Base-by-base conservation (phyloP, 2,888 invertebrate species). In the Aromia moschata region DNA sequence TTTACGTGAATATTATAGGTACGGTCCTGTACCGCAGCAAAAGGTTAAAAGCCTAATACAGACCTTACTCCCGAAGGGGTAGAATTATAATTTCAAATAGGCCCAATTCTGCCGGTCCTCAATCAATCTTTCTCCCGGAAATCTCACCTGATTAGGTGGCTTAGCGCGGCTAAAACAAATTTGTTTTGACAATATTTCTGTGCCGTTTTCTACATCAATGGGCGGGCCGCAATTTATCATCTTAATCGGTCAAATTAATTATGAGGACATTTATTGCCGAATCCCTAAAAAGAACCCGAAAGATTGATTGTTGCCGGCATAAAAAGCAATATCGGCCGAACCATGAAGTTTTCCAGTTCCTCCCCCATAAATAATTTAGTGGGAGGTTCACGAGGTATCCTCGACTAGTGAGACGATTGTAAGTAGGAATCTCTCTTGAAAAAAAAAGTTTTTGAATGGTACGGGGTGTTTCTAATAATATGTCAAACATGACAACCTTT, bases 181-280 rank as follows among this genome's bases (percentile, higher is more conserved):
- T 49, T 49, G 49, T 49, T 49, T 49, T 49, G 49, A 49, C 49
- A 49, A 49, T 49, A 38, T 49, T 49, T 49, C 49, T 49, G 38
- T 49, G 38, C 38, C 49, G 49, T 49, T 38, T 49, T 49, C 49
- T 38, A 49, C 25, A 49, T 49, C 49, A 49, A 49, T 49, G 49
- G 16, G 36, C 38, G 36, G 49, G 25, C 38, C 9, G 38, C 38
- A 49, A 49, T 49, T 49, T 49, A 38, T 49, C 49, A 49, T 49
- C 49, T 49, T 49, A 49, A 49, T 49, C 49, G 49, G 37, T 25
- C 37, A 38, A 49, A 49, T 49, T 49, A 49, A 49, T 49, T 49
- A 38, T 49, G 25, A 38, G 25, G 33, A 49, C 49, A 30, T 49
- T 49, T 49, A 49, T 49, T 49, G 11, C 49, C 7, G 49, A 10